Base-by-base conservation (phyloP, 1,140 invertebrate species). In the Trichonephila clavata region DNA sequence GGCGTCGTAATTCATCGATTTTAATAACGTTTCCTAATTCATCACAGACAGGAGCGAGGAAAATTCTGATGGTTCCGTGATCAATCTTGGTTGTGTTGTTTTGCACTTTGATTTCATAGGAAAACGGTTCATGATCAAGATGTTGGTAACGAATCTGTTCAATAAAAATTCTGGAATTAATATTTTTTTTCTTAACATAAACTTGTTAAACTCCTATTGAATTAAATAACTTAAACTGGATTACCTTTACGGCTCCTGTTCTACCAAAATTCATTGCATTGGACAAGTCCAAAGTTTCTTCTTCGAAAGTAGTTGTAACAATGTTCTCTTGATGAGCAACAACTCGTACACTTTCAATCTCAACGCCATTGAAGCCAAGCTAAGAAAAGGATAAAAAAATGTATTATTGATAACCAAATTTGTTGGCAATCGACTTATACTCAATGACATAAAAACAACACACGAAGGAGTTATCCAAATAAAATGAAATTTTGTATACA, bases 121-220 rank as follows among this genome's bases (percentile, higher is more conserved):
- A 96, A 95, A 97, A 98, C 21, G 97, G 96, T 13, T 96, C 95
- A 91, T 98, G 97, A 95, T 98, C 97, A 83, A 98, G 95, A 95
- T 98, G 98, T 1, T 97, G 97, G 95, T 98, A 97, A 5, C 96
- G 96, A 0, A 97, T 97, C 80, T 97, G 32, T 81, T 21, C 20
- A 43, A 65, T 39, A 87, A 43, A 7, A 50, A 50, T 50, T 7
- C 2, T 39, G 32, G 32, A 39, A 39, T 39, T 39, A 39, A 39
- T 39, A 39, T 39, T 50, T 50, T 10, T 50, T 50, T 50, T 0
- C 50, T 7, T 50, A n/a, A 13, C 50, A 13, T 13, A 10, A 50
- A 50, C 7, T 50, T 50, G 50, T 4, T 50, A 0, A 50, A 10
- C 10, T 7, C 8, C 10, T 50, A 7, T 50, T 50, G 0, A 39